Base-by-base conservation (phyloP, 1,140 invertebrate genomes). In the Bilobella aurantiaca region DNA sequence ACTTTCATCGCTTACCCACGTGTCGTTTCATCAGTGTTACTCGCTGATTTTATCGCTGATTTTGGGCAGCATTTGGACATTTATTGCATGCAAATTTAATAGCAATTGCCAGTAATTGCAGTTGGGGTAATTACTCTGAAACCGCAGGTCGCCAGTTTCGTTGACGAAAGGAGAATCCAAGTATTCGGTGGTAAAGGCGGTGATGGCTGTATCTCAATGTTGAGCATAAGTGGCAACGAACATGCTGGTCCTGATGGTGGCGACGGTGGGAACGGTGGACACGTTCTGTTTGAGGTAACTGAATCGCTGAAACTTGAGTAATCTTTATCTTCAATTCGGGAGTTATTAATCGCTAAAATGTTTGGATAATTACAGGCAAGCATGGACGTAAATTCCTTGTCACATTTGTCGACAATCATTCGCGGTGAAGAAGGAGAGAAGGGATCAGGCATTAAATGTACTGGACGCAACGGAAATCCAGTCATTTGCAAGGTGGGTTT, bases 191-290 rank as follows among this genome's bases (percentile, higher is more conserved):
- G 96, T 0, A 86, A 86, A 59, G 96, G 96, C 5, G 96, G 96
- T 1, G 84, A 98, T 81, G 96, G 96, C 0, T 84, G 82, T 67
- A 86, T 96, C 64, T 90, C 89, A 0, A 96, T 99, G 76, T 74
- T 91, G 1, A 84, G 81, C 62, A 74, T 88, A 12, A 92, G 82
- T 79, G 79, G 79, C 21, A 93, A 94, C 74, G 91, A 93, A 69
- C 82, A 81, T 65, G 95, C 89, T 0, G 96, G 96, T 5, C 95
- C 96, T 0, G 91, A 95, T 79, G 96, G 96, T 2, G 96, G 95
- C 0, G 91, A 98, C 79, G 96, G 96, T 14, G 96, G 96, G 0
- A 85, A 94, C 75, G 96, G 96, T n/a, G 96, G 91, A 0, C 96
- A 98, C 81, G 87, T 99, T 1, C 84, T 99, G 58, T 91, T 97